Base-by-base conservation (phyloP, 2,797 vertebrate species). In the Crax fasciolata region DNA sequence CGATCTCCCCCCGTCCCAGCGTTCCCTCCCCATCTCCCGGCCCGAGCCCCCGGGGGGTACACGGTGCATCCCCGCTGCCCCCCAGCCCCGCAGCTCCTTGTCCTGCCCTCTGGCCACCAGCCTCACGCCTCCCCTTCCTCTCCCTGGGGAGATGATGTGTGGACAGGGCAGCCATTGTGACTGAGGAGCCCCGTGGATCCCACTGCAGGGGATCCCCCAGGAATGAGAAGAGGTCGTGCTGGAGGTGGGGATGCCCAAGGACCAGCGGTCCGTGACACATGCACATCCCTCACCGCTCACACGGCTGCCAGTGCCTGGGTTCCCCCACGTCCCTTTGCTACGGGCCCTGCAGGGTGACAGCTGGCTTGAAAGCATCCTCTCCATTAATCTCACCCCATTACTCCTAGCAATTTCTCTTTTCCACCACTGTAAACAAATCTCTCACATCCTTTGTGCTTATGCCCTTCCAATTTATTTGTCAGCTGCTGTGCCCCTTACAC, bases 151-250 rank as follows among this genome's bases (percentile, higher is more conserved):
- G 12, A 43, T 43, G 41, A 12, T 43, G 12, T 43, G 15, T 43
- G 41, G 12, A 43, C 15, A 43, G 15, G 41, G 12, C 41, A 5
- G 13, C 8, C 38, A 12, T 7, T n/a, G 39, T 46, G 51, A 13
- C 25, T 0, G 4, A 19, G 27, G 35, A 43, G 11, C 8, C 2
- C 49, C 1, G 0, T 4, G n/a, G 68, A 21, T 25, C 43, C 70
- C 38, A 44, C 27, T 11, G 4, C 1, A 9, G 68, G 17, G 43
- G 15, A 32, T 48, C 63, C 32, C 43, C 43, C 46, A 10, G 23
- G 30, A 16, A 44, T 21, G 30, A 49, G 48, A 61, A 0, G 7
- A 62, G 49, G 10, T 43, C 21, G 3, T 9, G 10, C 9, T 12
- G 43, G 43, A 27, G 25, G 32, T 35, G 16, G 18, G 10, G 24